Evolutionary conservation across 2,888 invertebrate species (phyloP).

Genomic region (Dynastes tityus): DNA sequence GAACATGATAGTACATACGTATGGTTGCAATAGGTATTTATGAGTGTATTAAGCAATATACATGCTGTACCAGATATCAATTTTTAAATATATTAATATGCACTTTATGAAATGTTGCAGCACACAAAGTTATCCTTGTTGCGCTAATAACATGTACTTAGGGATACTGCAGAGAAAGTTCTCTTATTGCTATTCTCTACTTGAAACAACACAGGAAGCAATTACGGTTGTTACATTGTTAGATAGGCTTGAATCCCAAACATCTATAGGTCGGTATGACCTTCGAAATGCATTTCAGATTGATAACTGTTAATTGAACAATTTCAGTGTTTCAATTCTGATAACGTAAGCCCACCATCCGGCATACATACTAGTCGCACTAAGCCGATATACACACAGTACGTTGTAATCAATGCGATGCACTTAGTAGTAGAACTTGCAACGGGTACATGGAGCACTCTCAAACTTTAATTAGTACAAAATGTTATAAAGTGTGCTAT

Average conservation of each 20-base stretch:
- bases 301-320: conserved; percentile 19
- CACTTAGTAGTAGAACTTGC: neutral
- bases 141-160: neutral
- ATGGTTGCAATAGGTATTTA: too few relatives aligned
- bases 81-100: too few relatives aligned
- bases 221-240: conserved; percentile 13
- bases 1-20: too few relatives aligned
- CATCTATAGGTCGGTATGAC: conserved; percentile 2
- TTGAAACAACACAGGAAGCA: conserved; percentile 15
- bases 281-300: conserved; percentile 12
- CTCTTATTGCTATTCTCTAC: neutral
- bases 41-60: too few relatives aligned
- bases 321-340: neutral
- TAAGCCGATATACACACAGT: neutral
- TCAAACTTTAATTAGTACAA: too few relatives aligned
- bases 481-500: too few relatives aligned
- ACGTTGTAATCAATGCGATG: neutral
- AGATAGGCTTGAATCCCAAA: neutral
- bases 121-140: too few relatives aligned
- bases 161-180: neutral
- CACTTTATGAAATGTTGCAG: too few relatives aligned
- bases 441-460: too few relatives aligned
- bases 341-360: neutral
- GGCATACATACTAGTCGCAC: neutral
- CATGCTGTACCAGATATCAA: too few relatives aligned